phyloP scores from a whole-genome alignment of 2,888 invertebrate species.

The Apomyelois bistriatella region DNA sequence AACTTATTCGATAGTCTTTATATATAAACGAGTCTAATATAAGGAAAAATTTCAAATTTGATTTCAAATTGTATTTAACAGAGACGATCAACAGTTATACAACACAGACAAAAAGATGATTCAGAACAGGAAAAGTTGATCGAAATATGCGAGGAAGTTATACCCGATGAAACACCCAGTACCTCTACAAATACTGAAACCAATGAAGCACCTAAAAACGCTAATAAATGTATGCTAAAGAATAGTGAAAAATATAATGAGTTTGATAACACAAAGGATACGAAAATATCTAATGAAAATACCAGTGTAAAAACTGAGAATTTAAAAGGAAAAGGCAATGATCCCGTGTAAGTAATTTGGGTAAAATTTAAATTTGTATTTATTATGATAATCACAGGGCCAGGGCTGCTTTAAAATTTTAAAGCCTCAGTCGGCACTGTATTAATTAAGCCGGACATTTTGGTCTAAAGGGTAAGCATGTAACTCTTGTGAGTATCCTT shows the following conservation, averaged over 20 bases:
- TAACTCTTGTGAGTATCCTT: no score
- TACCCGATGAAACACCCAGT: neutral
- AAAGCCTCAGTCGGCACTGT: no score
- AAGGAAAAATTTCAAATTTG: no score
- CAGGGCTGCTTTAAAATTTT: no score
- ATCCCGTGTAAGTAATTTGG: neutral
- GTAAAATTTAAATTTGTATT: neutral
- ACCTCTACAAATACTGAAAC: neutral
- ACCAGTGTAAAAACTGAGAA: neutral
- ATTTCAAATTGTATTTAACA: neutral
- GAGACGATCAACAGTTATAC: conserved; percentile 18
- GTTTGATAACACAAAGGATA: neutral
- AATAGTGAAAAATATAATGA: neutral
- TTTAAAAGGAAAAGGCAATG: neutral
- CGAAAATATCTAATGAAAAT: neutral
- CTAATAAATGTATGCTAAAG: neutral
- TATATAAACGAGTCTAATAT: no score
- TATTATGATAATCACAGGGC: no score
- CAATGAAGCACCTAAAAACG: neutral
- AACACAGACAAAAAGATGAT: neutral
- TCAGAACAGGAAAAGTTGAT: neutral
- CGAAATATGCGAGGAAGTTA: neutral
- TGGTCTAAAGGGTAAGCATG: no score
- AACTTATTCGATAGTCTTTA: no score
- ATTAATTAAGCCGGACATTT: no score